Evolutionary conservation across 2,113 vertebrate species (phyloP).

Genomic region (Zosterops lateralis): DNA sequence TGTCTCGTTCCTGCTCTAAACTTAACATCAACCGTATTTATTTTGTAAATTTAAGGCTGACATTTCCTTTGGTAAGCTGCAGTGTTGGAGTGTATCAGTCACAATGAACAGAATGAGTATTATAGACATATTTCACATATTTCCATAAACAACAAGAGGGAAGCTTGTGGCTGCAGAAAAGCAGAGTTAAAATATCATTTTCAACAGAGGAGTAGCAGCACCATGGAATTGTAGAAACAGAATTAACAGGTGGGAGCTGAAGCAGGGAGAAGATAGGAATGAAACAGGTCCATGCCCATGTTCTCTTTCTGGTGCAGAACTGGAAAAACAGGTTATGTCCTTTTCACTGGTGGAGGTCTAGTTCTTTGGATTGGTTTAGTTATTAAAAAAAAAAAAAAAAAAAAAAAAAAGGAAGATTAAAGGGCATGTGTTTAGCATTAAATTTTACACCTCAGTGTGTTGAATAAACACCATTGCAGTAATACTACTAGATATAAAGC

Average conservation of each 20-base stretch:
- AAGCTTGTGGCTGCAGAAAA: background rate
- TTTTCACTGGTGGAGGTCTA: background rate
- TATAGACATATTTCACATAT: background rate
- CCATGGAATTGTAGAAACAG: background rate
- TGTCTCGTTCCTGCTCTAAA: background rate
- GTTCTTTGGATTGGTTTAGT: background rate
- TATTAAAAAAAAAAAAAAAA: background rate
- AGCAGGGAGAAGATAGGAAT: background rate
- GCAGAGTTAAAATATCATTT: background rate
- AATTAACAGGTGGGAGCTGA: background rate
- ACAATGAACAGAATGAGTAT: background rate
- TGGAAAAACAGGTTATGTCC: background rate
- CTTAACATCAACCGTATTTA: constrained; percentile 2
- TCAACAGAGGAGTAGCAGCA: background rate
- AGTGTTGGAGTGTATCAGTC: background rate
- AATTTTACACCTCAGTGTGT: background rate
- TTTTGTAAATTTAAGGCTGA: background rate
- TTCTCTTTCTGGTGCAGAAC: background rate
- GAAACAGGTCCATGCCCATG: background rate
- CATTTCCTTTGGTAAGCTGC: background rate
- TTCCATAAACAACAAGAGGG: background rate
- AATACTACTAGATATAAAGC: background rate
- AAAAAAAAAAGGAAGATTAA: too few relatives aligned
- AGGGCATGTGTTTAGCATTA: background rate
- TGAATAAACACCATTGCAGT: background rate